These are phyloP conservation scores for Epizoanthus stellaris DNA, from an alignment of 92 coral and sea anemone species.

Conservation along the genomic window DNA sequence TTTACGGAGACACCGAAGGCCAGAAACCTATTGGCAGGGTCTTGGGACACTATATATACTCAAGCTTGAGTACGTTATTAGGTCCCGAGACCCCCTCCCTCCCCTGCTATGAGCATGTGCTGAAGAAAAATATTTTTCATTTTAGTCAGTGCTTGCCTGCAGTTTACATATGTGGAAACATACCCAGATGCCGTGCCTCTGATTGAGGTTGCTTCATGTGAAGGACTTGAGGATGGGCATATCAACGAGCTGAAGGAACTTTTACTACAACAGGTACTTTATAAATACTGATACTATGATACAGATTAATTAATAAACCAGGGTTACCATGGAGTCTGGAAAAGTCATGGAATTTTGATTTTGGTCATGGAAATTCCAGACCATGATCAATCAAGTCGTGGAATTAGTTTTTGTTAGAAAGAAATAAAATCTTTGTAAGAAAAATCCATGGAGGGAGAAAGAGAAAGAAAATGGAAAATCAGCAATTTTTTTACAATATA, in stretches of 20 bases:
- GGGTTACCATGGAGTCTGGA: too few species aligned
- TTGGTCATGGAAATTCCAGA: too few species aligned
- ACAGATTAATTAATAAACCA: not conserved
- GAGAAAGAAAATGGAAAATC: too few species aligned
- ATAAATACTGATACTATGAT: not conserved
- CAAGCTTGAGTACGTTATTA: too few species aligned
- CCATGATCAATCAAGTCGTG: not conserved
- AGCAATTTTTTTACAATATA: too few species aligned
- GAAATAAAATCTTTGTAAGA: too few species aligned
- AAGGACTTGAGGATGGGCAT: constrained; percentile 74
- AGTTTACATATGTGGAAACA: constrained; percentile 87
- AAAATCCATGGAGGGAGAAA: too few species aligned
- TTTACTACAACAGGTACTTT: constrained; percentile 72
- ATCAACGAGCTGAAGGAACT: constrained; percentile 60
- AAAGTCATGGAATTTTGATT: too few species aligned
- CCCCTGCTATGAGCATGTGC: not conserved
- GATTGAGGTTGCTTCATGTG: constrained; percentile 71
- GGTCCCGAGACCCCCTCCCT: too few species aligned
- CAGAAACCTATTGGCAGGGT: not conserved
- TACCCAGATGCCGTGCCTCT: constrained; percentile 94
- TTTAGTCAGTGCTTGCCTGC: constrained; percentile 80
- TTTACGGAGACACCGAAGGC: too few species aligned
- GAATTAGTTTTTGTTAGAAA: too few species aligned
- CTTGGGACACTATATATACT: too few species aligned
- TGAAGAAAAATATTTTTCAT: not conserved